phyloP scores from a whole-genome alignment of 2,888 invertebrate genomes.

The Sepiola atlantica region DNA sequence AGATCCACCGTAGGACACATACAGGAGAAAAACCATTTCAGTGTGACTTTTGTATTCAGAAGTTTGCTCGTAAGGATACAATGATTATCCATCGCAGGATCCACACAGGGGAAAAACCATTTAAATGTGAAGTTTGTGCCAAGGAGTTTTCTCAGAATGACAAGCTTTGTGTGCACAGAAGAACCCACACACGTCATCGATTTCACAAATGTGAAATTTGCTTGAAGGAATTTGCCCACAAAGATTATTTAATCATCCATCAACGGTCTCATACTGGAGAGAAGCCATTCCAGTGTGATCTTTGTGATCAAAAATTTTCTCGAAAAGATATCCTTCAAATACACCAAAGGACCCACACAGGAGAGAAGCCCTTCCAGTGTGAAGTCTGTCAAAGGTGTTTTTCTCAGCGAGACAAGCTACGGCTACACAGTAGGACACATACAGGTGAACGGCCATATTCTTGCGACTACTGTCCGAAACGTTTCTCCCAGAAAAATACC shows the following conservation, averaged over 20 bases:
- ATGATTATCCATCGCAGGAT: neutral
- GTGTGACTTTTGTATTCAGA: neutral
- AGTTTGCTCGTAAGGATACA: conserved; percentile 1
- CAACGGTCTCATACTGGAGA: neutral
- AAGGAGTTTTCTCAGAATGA: conserved; percentile 8
- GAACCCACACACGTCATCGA: neutral
- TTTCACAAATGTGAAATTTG: neutral
- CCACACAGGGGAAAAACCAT: neutral
- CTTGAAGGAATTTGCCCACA: neutral
- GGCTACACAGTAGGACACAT: neutral
- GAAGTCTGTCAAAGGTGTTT: neutral
- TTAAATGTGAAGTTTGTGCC: conserved; percentile 2
- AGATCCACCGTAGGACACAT: neutral
- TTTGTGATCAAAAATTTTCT: neutral
- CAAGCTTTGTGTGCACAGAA: neutral
- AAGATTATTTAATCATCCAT: neutral
- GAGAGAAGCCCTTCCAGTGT: neutral
- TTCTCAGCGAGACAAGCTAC: conserved; percentile 8
- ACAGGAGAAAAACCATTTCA: neutral
- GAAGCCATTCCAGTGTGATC: neutral
- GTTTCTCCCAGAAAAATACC: neutral
- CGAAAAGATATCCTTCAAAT: neutral
- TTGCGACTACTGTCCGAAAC: conserved; percentile 18
- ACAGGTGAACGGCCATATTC: conserved; percentile 23
- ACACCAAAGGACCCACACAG: neutral